Evolutionary conservation across 2,888 invertebrate species (phyloP).

Genomic region (Eudemis profundana): DNA sequence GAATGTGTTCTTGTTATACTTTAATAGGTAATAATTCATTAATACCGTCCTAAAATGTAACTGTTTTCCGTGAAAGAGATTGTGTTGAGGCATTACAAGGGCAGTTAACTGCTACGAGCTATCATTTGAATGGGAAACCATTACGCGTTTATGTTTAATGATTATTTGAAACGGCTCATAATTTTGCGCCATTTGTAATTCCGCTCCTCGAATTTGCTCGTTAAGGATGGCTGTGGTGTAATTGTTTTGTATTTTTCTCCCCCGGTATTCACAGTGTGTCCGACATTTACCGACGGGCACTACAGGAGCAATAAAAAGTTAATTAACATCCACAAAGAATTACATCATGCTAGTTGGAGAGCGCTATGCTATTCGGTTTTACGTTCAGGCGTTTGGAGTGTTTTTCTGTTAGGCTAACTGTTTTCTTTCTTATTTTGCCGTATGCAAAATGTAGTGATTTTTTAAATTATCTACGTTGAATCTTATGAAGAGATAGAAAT

Average conservation of each 20-base stretch:
- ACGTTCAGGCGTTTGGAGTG: constrained; percentile 38
- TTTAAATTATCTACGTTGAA: too few species aligned
- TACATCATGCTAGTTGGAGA: constrained; percentile 55
- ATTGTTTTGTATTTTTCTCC: constrained; percentile 66
- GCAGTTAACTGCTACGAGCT: constrained; percentile 77
- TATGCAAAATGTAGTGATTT: too few species aligned
- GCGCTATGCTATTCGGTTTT: constrained; percentile 51
- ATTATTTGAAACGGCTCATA: constrained; percentile 80
- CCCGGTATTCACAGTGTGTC: constrained; percentile 50
- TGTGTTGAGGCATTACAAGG: constrained; percentile 77
- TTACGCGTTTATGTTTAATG: constrained; percentile 82
- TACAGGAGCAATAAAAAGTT: constrained; percentile 64
- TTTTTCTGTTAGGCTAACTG: constrained; percentile 22
- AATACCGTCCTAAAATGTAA: constrained; percentile 76
- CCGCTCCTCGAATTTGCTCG: constrained; percentile 63
- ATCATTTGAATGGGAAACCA: constrained; percentile 80
- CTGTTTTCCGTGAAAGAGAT: constrained; percentile 76
- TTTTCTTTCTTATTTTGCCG: too few species aligned
- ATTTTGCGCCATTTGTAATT: constrained; percentile 76
- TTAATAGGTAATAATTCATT: constrained; percentile 79
- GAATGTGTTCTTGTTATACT: constrained; percentile 72
- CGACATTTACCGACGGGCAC: constrained; percentile 51
- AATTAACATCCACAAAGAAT: constrained; percentile 66
- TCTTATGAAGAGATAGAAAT: too few species aligned
- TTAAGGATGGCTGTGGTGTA: constrained; percentile 67